A percentile compares a stretch with the other conserved stretches of the same genome.
Evolutionary conservation across 2,888 invertebrate genomes (phyloP).

Genomic region (Podabrus alpinus): DNA sequence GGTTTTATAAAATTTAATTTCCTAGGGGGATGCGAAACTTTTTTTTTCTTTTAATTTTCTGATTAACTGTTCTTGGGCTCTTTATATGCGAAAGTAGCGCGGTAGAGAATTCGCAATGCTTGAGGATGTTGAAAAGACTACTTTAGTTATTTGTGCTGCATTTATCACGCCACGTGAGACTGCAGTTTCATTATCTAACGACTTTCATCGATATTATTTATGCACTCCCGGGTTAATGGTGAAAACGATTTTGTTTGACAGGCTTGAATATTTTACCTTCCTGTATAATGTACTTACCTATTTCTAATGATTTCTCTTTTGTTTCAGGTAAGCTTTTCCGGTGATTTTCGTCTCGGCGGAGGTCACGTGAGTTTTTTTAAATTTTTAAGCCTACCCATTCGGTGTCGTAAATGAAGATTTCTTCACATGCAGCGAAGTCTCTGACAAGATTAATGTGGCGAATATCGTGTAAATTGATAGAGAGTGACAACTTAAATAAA

Average conservation of each 20-base stretch:
- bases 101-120: not conserved
- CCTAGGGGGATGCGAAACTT: not conserved
- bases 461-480: slow-evolving; percentile 3
- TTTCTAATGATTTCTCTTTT: not conserved
- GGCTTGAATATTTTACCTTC: not conserved
- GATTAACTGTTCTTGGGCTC: no score
- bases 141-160: slow-evolving; percentile 3
- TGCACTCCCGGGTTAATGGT: not conserved
- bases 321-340: not conserved
- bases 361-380: not conserved
- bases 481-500: not conserved
- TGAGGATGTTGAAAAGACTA: not conserved
- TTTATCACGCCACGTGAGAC: slow-evolving; percentile 33
- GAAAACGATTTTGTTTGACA: not conserved
- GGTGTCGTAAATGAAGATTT: not conserved
- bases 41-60: not conserved
- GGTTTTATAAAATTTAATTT: not conserved
- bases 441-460: not conserved
- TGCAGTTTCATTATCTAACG: slow-evolving; percentile 19
- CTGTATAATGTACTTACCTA: no score
- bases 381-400: not conserved
- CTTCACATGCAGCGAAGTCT: not conserved
- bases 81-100: not conserved
- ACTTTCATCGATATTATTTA: slow-evolving; percentile 3
- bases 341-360: not conserved